Conservation (phyloP, 1,140 invertebrate species). For the Oryctes rhinoceros region DNA sequence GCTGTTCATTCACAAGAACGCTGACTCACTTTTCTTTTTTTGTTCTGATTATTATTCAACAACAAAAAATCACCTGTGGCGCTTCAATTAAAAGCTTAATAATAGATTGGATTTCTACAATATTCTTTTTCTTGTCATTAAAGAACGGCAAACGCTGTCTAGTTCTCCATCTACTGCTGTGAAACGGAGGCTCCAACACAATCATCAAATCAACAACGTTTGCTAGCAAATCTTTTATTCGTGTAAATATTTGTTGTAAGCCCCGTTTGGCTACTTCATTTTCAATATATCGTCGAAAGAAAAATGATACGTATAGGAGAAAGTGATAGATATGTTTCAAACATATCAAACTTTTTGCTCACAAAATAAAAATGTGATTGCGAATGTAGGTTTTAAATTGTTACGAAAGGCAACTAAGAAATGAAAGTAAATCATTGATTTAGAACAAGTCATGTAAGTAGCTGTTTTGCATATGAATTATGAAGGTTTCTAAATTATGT, state of each 20-base stretch:
- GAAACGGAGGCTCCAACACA: slow-evolving; percentile 17
- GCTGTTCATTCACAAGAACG: not conserved
- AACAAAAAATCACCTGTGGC: slow-evolving; percentile 29
- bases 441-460: not conserved
- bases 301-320: not conserved
- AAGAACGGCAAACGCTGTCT: not conserved
- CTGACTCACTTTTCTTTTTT: slow-evolving; percentile 14
- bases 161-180: not conserved
- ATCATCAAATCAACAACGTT: not conserved
- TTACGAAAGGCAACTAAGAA: not conserved
- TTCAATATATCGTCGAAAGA: not conserved
- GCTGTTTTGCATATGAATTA: slow-evolving; percentile 7
- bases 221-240: slow-evolving; percentile 1
- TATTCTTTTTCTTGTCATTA: slow-evolving; percentile 16
- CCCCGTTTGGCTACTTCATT: not conserved
- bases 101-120: slow-evolving; percentile 20
- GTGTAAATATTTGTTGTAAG: not conserved
- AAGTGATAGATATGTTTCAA: not conserved
- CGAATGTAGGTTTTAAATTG: not conserved
- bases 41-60: slow-evolving; percentile 8
- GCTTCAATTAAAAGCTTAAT: slow-evolving; percentile 17
- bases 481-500: not conserved
- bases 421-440: slow-evolving; percentile 4
- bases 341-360: not conserved
- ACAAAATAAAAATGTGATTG: not conserved